Evolutionary conservation across 2,888 invertebrate species (phyloP), one percentile per base, ranked within the genome.

Genomic region (Drosophila yooni): DNA sequence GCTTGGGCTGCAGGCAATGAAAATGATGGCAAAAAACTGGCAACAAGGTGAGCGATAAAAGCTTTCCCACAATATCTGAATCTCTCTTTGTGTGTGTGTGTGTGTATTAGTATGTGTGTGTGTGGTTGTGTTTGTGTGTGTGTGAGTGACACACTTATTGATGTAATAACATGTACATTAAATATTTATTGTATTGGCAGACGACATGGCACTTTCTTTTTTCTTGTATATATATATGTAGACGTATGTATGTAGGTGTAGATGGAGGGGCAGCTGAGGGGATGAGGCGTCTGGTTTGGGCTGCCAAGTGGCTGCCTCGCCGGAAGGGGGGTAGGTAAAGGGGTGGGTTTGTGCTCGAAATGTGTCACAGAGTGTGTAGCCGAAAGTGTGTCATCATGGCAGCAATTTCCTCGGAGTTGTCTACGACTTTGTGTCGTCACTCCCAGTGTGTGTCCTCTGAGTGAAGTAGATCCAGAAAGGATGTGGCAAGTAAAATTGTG

Each of bases 121-220:
- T 50, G 51, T 63, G 38, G 36, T 7, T 27, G 46, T 51, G 8
- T 62, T 31, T 62, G 38, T 62, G 63, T 64, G 59, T 69, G 70
- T 34, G 69, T 52, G 88, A 72, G 90, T 85, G 85, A 85, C 85
- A 85, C 85, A 85, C 85, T 85, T 85, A 85, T 85, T 85, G 85
- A 85, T 85, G 85, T 85, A 85, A 85, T 85, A 85, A 85, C 85
- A 85, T 90, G 88, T 90, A 90, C 88, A 85, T 85, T 85, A 85
- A 85, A 85, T 85, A 85, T 85, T 85, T 85, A 88, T 85, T 85
- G 90, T 85, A 85, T 85, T 90, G 84, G 89, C 85, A 84, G 84
- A 83, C 89, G 89, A 83, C 89, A 89, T 83, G 84, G 87, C 89
- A 83, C 87, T 83, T 83, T 83, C 85, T 64, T 82, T 75, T 57